phyloP scores from a whole-genome alignment of 2,113 vertebrate species.

The Todiramphus saurophagus region DNA sequence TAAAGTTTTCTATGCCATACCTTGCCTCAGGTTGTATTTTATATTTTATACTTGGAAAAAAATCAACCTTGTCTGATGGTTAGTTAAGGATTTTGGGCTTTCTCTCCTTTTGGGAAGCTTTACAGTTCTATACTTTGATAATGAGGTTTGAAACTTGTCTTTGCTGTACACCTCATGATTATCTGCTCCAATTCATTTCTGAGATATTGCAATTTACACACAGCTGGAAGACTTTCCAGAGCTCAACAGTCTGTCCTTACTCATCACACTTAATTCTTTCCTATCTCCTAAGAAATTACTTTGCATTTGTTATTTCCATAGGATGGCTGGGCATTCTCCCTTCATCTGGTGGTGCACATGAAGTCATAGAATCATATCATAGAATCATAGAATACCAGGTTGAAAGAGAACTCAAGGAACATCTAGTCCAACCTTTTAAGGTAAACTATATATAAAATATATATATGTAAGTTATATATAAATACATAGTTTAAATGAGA shows the following conservation, averaged over 20 bases:
- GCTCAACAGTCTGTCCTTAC: background rate
- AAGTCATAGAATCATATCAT: background rate
- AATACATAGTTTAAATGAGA: too few species aligned
- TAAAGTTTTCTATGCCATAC: background rate
- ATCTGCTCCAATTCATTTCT: background rate
- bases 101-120: background rate
- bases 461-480: too few species aligned
- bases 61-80: background rate
- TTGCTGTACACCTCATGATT: background rate
- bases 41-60: background rate
- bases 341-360: background rate
- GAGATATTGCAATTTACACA: background rate
- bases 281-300: background rate
- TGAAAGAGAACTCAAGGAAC: too few species aligned
- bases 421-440: too few species aligned
- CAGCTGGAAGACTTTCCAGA: background rate
- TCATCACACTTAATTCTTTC: background rate
- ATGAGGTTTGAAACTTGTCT: background rate
- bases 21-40: background rate
- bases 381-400: too few species aligned
- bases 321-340: accelerated
- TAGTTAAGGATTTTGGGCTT: background rate
- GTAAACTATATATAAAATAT: too few species aligned
- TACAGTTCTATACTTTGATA: background rate
- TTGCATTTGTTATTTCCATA: background rate